Evolutionary conservation across 2,888 invertebrate species (phyloP).

Genomic region (Ochropleura leucogaster): DNA sequence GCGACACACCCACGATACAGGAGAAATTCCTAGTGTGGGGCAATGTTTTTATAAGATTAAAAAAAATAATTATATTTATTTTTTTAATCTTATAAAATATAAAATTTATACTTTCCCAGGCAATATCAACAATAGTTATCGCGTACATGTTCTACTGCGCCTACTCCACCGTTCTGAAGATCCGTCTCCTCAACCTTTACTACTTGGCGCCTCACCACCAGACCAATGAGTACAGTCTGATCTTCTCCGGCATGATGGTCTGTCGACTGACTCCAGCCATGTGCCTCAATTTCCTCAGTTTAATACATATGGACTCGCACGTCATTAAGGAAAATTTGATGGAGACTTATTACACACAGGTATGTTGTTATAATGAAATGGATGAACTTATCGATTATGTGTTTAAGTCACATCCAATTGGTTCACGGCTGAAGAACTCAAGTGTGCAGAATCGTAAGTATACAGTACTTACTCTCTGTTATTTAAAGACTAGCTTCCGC

Average conservation of each 20-base stretch:
- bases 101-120: no score
- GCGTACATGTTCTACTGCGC: constrained; percentile 99
- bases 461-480: no score
- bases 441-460: no score
- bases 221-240: constrained; percentile 99
- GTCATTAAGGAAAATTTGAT: constrained; percentile 94
- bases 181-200: constrained; percentile 98
- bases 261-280: constrained; percentile 99
- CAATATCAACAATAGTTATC: constrained; percentile 97
- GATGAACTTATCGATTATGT: not conserved
- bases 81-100: no score
- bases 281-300: constrained; percentile 99
- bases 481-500: no score
- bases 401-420: not conserved
- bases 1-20: no score
- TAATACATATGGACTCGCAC: constrained; percentile 99
- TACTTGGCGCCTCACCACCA: constrained; percentile 99
- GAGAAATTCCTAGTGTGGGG: no score
- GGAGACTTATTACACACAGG: constrained; percentile 98
- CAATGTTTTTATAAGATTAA: no score
- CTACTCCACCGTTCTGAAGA: constrained; percentile 99
- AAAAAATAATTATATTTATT: not conserved
- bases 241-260: constrained; percentile 99
- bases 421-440: not conserved
- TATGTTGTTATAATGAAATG: constrained; percentile 75